Base-by-base conservation (phyloP, 2,113 vertebrate genomes). In the Zapus hudsonius region DNA sequence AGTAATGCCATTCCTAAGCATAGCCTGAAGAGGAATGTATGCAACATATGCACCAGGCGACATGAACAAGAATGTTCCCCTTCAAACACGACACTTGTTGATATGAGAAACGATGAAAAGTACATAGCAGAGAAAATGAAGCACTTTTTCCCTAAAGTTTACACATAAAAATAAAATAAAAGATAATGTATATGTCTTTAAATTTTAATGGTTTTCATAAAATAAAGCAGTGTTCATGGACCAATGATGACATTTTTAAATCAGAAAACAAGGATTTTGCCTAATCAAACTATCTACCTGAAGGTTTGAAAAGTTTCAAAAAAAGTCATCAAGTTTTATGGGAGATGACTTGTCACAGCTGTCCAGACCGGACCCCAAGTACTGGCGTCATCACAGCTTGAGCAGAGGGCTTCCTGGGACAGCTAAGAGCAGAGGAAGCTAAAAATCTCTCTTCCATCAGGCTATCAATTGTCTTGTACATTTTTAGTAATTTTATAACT, bases 161-260 rank as follows among this genome's bases (percentile, higher is more conserved):
- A 42, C 44, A 8, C 16, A 66, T 22, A 67, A 84, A 36, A 27
- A 33, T 23, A 59, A 61, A 7, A 55, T 25, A 61, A 66, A 52
- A 57, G 36, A 29, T 57, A 29, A 44, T 66, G 33, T 66, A 38
- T 75, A 73, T n/a, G n/a, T n/a, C n/a, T 63, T 27, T 63, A 63
- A 27, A 27, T 27, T 11, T n/a, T 90, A 64, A 70, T 87, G 33
- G 38, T 87, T 90, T 87, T 44, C 81, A 75, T 81, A 59, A 93
- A 57, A 79, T 66, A 69, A 72, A 79, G 69, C 11, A 59, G 42
- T 52, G 5, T 9, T 57, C 55, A 38, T 38, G 27, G 76, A 88
- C 29, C 10, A 74, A 22, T 25, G 20, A n/a, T 33, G 33, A 31
- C 57, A 33, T 29, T 38, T 72, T 40, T 25, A 82, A 36, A 27